These are phyloP conservation scores for Camponotus fellah DNA, from an alignment of 2,888 invertebrate genomes.

Conservation along the genomic window DNA sequence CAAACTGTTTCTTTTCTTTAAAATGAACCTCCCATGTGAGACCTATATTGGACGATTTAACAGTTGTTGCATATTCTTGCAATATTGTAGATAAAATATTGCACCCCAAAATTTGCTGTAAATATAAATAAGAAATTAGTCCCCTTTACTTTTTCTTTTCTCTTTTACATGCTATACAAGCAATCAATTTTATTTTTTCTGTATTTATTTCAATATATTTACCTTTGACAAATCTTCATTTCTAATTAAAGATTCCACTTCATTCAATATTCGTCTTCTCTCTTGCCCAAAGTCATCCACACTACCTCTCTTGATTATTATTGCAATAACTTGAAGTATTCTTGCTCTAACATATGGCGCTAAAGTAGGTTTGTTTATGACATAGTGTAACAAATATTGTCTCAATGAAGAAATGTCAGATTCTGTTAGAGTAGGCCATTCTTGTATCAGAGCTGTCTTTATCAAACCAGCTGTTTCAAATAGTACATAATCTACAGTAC, in stretches of 20 bases:
- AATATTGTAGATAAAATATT: slow-evolving; percentile 93
- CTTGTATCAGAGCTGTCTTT: slow-evolving; percentile 93
- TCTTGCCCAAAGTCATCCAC: slow-evolving; percentile 91
- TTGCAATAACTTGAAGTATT: slow-evolving; percentile 92
- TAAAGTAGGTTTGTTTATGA: slow-evolving; percentile 89
- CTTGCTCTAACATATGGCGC: slow-evolving; percentile 93
- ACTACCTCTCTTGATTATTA: slow-evolving; percentile 94
- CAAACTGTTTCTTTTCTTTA: slow-evolving; percentile 94
- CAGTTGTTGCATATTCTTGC: slow-evolving; percentile 95
- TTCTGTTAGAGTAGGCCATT: slow-evolving; percentile 92
- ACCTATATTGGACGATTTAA: slow-evolving; percentile 95
- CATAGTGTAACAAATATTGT: slow-evolving; percentile 93
- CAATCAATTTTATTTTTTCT: not conserved
- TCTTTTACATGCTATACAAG: not conserved
- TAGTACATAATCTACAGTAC: slow-evolving; percentile 92
- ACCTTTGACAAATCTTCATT: slow-evolving; percentile 90
- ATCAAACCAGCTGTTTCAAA: slow-evolving; percentile 95
- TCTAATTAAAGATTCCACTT: slow-evolving; percentile 92
- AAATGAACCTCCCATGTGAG: slow-evolving; percentile 96
- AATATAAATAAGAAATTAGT: slow-evolving; percentile 4
- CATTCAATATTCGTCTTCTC: slow-evolving; percentile 90
- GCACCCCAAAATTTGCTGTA: slow-evolving; percentile 94
- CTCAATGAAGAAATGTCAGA: slow-evolving; percentile 91
- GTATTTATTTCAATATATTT: slow-evolving; percentile 13
- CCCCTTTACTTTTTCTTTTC: not conserved